Conservation (phyloP, 2,888 invertebrate species). For the Drosophila macrospina region DNA sequence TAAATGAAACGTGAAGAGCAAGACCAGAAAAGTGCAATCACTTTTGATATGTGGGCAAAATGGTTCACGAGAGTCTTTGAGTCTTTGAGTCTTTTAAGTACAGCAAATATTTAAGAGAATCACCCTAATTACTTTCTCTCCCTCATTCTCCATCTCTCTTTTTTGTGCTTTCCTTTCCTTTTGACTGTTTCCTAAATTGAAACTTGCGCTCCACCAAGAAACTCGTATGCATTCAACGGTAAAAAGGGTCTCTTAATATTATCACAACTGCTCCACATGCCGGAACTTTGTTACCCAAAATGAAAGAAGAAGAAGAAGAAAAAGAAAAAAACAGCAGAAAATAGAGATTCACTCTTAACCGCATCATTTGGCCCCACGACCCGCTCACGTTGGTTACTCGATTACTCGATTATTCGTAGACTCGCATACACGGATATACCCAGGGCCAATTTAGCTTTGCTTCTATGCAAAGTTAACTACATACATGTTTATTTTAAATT, state of each 20-base stretch:
- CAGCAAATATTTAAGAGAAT: neutral
- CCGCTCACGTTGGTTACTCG: neutral
- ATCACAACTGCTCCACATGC: conserved; percentile 34
- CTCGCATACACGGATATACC: conserved; percentile 4
- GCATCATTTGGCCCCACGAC: conserved; percentile 51
- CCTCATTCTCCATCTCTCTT: neutral
- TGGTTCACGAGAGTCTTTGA: neutral
- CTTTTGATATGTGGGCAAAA: neutral
- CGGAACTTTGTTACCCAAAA: conserved; percentile 33
- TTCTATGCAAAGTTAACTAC: conserved; percentile 50
- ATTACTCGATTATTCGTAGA: conserved; percentile 7
- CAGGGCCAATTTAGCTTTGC: conserved; percentile 40
- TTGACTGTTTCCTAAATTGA: conserved; percentile 1
- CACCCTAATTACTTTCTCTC: neutral
- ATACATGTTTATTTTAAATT: conserved; percentile 75
- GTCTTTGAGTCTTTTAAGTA: neutral
- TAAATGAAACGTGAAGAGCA: neutral
- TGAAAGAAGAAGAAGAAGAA: too few relatives aligned
- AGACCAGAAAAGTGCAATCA: conserved; percentile 7
- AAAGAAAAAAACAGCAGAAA: too few relatives aligned
- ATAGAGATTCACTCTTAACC: conserved; percentile 43
- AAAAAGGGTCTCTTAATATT: conserved; percentile 25
- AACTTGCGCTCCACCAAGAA: conserved; percentile 3
- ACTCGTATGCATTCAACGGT: conserved; percentile 12
- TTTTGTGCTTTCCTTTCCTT: neutral